phyloP scores from a whole-genome alignment of 2,888 invertebrate genomes.

The Colostygia pectinataria region DNA sequence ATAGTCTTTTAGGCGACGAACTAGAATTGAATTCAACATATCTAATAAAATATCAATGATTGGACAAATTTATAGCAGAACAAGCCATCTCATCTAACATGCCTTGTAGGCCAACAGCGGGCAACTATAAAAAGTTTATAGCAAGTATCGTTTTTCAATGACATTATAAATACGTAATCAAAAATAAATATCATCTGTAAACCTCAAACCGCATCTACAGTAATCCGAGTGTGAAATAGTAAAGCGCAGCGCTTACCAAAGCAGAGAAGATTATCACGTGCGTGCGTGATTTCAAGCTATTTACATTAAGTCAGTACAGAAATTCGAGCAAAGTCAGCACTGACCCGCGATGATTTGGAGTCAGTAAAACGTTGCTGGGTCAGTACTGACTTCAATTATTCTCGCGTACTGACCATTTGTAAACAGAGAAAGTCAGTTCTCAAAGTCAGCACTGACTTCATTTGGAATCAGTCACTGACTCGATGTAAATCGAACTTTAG shows the following conservation, averaged over 20 bases:
- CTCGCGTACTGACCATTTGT: too few species aligned
- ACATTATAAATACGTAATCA: conserved; percentile 55
- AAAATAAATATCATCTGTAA: conserved; percentile 47
- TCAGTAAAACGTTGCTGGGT: too few species aligned
- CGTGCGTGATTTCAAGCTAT: too few species aligned
- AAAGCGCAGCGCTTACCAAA: neutral
- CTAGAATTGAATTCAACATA: conserved; percentile 28
- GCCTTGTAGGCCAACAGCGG: conserved; percentile 4
- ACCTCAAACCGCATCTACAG: conserved; percentile 46
- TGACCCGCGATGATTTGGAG: too few species aligned
- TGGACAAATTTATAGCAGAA: conserved; percentile 21
- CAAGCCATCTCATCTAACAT: conserved; percentile 22
- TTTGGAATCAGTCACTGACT: too few species aligned
- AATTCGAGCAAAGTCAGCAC: too few species aligned
- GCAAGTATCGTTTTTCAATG: conserved; percentile 50
- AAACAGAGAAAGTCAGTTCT: too few species aligned
- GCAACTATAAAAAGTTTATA: conserved; percentile 26
- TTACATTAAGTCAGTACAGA: too few species aligned
- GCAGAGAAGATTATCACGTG: too few species aligned
- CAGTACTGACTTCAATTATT: too few species aligned
- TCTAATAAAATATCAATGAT: conserved; percentile 29
- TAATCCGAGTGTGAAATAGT: conserved; percentile 43
- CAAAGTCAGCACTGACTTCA: too few species aligned
- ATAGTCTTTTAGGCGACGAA: conserved; percentile 17
- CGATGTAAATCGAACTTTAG: too few species aligned